These are phyloP conservation scores for Pseudomyrmex sp. DNA, from an alignment of 1,140 invertebrate genomes.

Conservation along the genomic window DNA sequence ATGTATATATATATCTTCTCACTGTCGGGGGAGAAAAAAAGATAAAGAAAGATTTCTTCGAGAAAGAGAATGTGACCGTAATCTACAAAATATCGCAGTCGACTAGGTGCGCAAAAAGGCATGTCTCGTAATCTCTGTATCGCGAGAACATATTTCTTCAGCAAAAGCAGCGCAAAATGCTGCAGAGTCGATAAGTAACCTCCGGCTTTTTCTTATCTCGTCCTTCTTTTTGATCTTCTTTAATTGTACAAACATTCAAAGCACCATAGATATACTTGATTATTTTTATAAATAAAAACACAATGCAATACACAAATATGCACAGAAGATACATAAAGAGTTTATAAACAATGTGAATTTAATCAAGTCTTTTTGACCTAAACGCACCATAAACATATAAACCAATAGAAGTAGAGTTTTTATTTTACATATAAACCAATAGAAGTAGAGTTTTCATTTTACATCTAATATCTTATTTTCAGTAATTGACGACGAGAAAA, in stretches of 20 bases:
- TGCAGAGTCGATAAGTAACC: constrained; percentile 42
- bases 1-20: too few species aligned
- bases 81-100: constrained; percentile 47
- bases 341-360: background rate
- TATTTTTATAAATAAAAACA: background rate
- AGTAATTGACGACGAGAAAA: background rate
- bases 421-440: too few species aligned
- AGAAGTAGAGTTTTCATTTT: background rate
- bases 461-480: background rate
- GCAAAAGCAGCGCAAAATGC: constrained; percentile 14
- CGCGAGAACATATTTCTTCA: constrained; percentile 43
- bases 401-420: too few species aligned
- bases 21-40: too few species aligned
- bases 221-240: background rate
- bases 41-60: too few species aligned
- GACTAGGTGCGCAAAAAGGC: constrained; percentile 41
- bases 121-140: constrained; percentile 35
- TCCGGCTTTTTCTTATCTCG: constrained; percentile 24
- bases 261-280: background rate
- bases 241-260: constrained; percentile 8
- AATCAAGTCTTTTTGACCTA: background rate
- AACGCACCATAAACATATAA: background rate
- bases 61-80: constrained; percentile 35
- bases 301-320: too few species aligned
- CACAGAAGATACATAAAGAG: background rate